Percentiles rank a stretch among this genome's conserved stretches.
phyloP scores from a whole-genome alignment of 2,888 invertebrate species.

The Bedellia somnulentella region DNA sequence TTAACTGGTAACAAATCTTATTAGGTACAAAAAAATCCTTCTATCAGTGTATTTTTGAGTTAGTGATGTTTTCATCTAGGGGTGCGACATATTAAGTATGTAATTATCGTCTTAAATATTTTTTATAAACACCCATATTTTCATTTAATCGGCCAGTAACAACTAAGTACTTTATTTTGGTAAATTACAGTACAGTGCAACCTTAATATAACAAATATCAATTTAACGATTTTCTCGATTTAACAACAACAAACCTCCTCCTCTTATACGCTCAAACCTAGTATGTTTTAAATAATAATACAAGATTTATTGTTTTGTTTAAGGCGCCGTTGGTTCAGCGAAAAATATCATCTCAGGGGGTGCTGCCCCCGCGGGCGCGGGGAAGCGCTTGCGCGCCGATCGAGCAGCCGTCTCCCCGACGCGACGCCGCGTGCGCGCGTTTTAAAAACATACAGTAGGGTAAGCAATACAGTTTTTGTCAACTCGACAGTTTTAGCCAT shows the following conservation, averaged over 20 bases:
- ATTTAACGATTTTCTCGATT: conserved; percentile 12
- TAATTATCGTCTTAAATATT: conserved; percentile 10
- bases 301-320: conserved; percentile 2
- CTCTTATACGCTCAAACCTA: conserved; percentile 10
- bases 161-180: conserved; percentile 10
- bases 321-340: too few relatives aligned
- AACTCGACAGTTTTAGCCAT: too few relatives aligned
- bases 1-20: too few relatives aligned
- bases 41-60: too few relatives aligned
- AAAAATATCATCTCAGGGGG: too few relatives aligned
- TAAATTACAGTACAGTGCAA: conserved; percentile 7
- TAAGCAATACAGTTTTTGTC: too few relatives aligned
- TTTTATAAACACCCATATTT: conserved; percentile 12
- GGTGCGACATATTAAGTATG: conserved; percentile 1
- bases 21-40: too few relatives aligned
- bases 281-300: conserved; percentile 11
- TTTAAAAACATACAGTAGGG: too few relatives aligned
- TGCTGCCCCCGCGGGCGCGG: too few relatives aligned
- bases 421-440: too few relatives aligned
- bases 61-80: not conserved
- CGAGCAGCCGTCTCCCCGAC: too few relatives aligned
- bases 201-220: conserved; percentile 9
- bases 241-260: conserved; percentile 11
- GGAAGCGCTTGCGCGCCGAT: too few relatives aligned
- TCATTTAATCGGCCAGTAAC: conserved; percentile 11